Evolutionary conservation across 2,113 vertebrate genomes (phyloP).

Genomic region (Acanthochromis polyacanthus): DNA sequence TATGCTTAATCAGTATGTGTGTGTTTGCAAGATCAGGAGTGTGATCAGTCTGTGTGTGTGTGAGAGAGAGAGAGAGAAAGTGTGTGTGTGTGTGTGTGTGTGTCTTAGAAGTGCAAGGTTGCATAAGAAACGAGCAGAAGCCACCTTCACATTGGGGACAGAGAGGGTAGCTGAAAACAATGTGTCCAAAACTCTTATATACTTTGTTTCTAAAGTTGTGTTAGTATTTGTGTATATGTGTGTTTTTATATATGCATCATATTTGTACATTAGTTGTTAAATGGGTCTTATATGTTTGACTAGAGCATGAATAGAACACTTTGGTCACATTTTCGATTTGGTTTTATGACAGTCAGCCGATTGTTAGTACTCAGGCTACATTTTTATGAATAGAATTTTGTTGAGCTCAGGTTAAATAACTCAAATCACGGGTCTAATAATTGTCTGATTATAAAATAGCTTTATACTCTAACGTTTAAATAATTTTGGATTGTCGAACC

Average conservation of each 20-base stretch:
- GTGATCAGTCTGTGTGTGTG: neutral
- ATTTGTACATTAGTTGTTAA: neutral
- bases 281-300: neutral
- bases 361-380: too few relatives aligned
- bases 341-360: too few relatives aligned
- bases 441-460: neutral
- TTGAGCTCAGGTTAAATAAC: too few relatives aligned
- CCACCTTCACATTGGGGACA: conserved; percentile 17
- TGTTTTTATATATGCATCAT: neutral
- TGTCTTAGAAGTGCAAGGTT: conserved; percentile 21
- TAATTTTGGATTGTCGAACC: neutral
- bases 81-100: conserved; percentile 11
- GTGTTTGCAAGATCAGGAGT: neutral
- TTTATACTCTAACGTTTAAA: neutral
- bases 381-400: too few relatives aligned
- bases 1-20: conserved; percentile 32
- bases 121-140: conserved; percentile 27
- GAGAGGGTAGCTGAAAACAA: neutral
- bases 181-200: neutral
- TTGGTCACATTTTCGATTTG: too few relatives aligned
- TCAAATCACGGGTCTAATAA: too few relatives aligned
- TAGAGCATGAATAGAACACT: too few relatives aligned
- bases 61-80: too few relatives aligned
- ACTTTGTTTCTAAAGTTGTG: neutral
- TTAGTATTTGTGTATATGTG: neutral